Evolutionary conservation across 2,113 vertebrate genomes (phyloP).

Genomic region (Taxidea taxus): DNA sequence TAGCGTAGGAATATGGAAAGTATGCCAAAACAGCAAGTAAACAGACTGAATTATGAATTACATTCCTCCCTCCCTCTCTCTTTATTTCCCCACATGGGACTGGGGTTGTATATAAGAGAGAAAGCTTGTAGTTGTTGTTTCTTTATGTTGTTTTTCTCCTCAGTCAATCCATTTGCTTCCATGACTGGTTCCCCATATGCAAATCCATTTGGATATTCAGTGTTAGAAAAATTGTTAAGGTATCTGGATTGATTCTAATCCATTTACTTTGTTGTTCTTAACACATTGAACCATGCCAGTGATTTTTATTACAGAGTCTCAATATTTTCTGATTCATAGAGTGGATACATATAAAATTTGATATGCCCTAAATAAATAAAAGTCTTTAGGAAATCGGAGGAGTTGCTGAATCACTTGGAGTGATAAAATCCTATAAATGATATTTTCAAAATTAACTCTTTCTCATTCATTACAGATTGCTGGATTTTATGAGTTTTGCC

Average conservation of each 20-base stretch:
- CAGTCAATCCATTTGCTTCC: background rate
- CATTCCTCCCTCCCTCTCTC: background rate
- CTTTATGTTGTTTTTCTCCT: background rate
- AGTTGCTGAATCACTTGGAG: background rate
- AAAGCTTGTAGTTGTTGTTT: background rate
- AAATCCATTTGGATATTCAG: background rate
- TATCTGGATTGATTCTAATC: background rate
- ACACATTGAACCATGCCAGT: background rate
- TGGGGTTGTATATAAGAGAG: background rate
- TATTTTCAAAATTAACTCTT: conserved; percentile 41
- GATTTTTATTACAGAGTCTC: background rate
- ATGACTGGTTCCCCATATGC: background rate
- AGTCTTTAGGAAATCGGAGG: background rate
- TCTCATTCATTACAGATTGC: background rate
- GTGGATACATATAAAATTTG: background rate
- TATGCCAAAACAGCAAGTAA: background rate
- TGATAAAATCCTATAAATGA: background rate
- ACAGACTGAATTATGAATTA: background rate
- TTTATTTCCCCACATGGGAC: background rate
- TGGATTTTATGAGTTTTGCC: background rate
- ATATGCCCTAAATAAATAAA: background rate
- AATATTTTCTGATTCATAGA: background rate
- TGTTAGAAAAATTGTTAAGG: background rate
- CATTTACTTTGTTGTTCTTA: background rate
- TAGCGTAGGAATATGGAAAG: background rate